phyloP scores from a whole-genome alignment of 92 coral and sea anemone species.

The Hydrozoanthus gracilis region DNA sequence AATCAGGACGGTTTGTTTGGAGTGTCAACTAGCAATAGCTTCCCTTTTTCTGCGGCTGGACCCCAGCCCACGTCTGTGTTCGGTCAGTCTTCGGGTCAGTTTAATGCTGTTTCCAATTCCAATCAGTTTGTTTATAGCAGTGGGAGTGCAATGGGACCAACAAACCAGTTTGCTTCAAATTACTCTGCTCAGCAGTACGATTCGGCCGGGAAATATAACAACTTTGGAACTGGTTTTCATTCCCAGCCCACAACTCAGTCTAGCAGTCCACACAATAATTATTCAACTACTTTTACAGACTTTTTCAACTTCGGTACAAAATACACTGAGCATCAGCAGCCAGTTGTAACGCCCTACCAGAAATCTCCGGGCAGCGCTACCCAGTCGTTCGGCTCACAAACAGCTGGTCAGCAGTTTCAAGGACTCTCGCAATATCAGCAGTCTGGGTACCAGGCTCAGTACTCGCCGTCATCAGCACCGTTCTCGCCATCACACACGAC shows the following conservation, averaged over 20 bases:
- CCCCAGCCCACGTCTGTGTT: conserved; percentile 9
- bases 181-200: conserved; percentile 26
- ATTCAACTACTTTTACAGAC: conserved; percentile 43
- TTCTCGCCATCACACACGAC: conserved; percentile 36
- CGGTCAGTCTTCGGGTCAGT: conserved; percentile 30
- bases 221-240: conserved; percentile 29
- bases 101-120: conserved; percentile 5
- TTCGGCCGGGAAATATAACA: conserved; percentile 24
- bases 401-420: conserved; percentile 41
- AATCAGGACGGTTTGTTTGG: conserved; percentile 34
- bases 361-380: conserved; percentile 25
- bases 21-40: conserved; percentile 4
- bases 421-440: conserved; percentile 42
- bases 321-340: conserved; percentile 20
- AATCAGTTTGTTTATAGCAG: conserved; percentile 36
- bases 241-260: conserved; percentile 36
- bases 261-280: conserved; percentile 19
- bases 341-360: conserved; percentile 28
- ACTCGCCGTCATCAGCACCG: conserved; percentile 29
- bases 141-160: neutral
- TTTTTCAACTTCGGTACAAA: conserved; percentile 42
- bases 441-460: conserved; percentile 34
- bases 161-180: conserved; percentile 31
- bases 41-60: conserved; percentile 3
- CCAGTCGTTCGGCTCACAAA: conserved; percentile 21